Percentiles rank a stretch among this genome's conserved stretches.
These are phyloP conservation scores for Coregonus ussuriensis DNA, from an alignment of 2,797 vertebrate species.

Conservation along the genomic window DNA sequence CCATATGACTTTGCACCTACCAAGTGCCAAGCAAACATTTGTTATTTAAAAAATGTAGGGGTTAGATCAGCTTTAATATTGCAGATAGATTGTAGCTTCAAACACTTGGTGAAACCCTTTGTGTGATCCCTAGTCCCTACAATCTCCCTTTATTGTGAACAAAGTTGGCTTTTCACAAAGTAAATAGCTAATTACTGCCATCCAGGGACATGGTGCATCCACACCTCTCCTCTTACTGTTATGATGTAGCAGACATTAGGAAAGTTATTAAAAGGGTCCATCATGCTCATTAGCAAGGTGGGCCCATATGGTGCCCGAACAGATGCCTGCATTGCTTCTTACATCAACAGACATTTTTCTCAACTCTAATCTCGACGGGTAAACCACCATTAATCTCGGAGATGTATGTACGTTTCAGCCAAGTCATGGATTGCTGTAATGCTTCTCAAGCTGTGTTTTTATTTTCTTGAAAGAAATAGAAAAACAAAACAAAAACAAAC, in stretches of 20 bases:
- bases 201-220: background rate
- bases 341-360: conserved; percentile 2
- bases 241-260: background rate
- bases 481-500: no score
- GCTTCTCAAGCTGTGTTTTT: background rate
- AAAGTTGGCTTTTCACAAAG: background rate
- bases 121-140: background rate
- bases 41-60: no score
- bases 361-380: background rate
- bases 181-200: conserved; percentile 4
- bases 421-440: background rate
- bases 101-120: background rate
- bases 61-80: no score
- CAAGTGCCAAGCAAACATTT: no score
- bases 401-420: background rate
- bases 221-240: background rate
- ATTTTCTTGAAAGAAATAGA: no score
- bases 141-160: background rate
- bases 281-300: conserved; percentile 9
- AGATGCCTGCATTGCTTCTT: background rate
- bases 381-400: background rate
- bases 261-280: conserved; percentile 12
- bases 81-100: no score
- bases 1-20: no score
- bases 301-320: conserved; percentile 14